Base-by-base conservation (phyloP, 1,140 invertebrate genomes). In the Cotesia vestalis region DNA sequence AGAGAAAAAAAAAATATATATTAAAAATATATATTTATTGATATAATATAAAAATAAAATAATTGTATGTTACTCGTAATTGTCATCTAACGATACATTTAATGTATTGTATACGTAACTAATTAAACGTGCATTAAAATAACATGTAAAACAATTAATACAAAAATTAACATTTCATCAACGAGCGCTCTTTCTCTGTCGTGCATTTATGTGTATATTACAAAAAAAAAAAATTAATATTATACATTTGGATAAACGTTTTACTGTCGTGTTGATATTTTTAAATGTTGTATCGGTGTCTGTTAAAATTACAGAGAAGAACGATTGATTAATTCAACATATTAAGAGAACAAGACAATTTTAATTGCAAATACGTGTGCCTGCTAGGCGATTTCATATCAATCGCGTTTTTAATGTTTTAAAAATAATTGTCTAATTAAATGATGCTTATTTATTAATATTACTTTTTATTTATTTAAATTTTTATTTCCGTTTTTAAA, bases 181-280 rank as follows among this genome's bases (percentile, higher is more conserved):
- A 46, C 34, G 38, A 74, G 59, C 59, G 66, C 72, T 74, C 55
- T 72, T 61, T 57, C 66, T 76, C 64, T 67, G 68, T 78, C 67
- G 61, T 77, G 71, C 69, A 75, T 75, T 77, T 69, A 76, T 79
- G 76, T 76, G 75, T 77, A 72, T 69, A 73, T 76, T 75, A 66
- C 59, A 60, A 64, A 61, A 64, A 69, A 64, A 69, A 36, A 64
- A 68, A 83, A 78, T 77, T 72, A 66, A 77, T 78, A 80, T 77
- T 80, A 76, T 68, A 78, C 74, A 76, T 79, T 77, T 77, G 76
- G 76, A 77, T 83, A 82, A 84, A 81, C 79, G 79, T 84, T 80
- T 81, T 73, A 76, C 75, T 82, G 77, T 82, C 78, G 78, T 83
- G 77, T 84, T 79, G 78, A 78, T 85, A 83, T 83, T 78, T 83